Base-by-base conservation (phyloP, 2,888 invertebrate genomes). In the Nomada ruficornis region DNA sequence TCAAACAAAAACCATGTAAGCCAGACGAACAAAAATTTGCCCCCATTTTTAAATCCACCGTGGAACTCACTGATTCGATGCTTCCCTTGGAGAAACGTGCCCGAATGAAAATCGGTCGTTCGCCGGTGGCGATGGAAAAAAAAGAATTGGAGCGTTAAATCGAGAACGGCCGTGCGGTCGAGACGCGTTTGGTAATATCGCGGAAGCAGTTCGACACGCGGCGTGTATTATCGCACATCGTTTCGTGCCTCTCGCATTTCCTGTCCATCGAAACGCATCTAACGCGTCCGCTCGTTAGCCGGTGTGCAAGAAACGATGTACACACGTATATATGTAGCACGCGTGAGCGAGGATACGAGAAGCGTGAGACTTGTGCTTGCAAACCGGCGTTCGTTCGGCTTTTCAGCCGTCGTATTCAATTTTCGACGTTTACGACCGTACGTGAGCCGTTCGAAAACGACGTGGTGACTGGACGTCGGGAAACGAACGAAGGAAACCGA, bases 261-360 rank as follows among this genome's bases (percentile, higher is more conserved):
- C 20, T 42, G 26, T 59, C 64, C 23, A 26, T 69, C 26, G 67
- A 71, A 68, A 77, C 80, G 60, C 75, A 63, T 52, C 77, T 82
- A 86, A 86, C 78, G 85, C 68, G 74, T 62, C 57, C 44, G 81
- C 86, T 85, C 86, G 86, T 86, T 86, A 84, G 76, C 72, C 13
- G 26, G 70, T 15, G 70, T 44, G 74, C 74, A 77, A 79, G 74
- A 52, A 83, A 81, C 77, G 71, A 64, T 44, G 69, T 36, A 36
- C 36, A 36, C 7, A 36, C 36, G 36, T 36, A 7, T 36, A 36
- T 36, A 36, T 36, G 36, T 52, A 65, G 55, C 75, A 69, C 77
- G 71, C 71, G 79, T 68, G 77, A 80, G 60, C 72, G 68, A 55
- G 76, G 57, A 36, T 54, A 67, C 52, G 76, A 55, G 44, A 15